A percentile compares a stretch with the other conserved stretches of the same genome.
These are phyloP conservation scores for Sinocyclocheilus rhinocerous DNA, from an alignment of 2,113 vertebrate species.

Conservation along the genomic window DNA sequence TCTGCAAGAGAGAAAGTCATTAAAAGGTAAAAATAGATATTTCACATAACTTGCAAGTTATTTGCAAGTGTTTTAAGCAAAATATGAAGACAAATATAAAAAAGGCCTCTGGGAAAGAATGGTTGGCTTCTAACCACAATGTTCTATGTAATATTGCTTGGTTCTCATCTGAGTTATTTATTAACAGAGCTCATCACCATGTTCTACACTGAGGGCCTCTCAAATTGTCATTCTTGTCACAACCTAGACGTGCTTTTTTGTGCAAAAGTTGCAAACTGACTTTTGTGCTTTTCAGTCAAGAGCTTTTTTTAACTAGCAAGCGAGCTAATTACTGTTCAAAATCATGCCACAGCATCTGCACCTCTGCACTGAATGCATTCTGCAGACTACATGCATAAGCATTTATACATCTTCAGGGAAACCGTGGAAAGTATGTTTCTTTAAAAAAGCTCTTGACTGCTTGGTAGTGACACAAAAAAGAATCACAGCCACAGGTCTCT, in stretches of 20 bases:
- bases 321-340: constrained; percentile 51
- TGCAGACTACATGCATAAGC: not conserved
- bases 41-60: not conserved
- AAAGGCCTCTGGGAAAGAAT: not conserved
- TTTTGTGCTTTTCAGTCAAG: constrained; percentile 54
- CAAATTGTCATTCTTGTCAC: constrained; percentile 79
- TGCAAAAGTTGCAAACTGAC: constrained; percentile 65
- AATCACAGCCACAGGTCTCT: not conserved
- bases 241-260: constrained; percentile 70
- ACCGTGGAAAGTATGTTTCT: not conserved
- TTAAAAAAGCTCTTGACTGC: not conserved
- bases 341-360: constrained; percentile 57
- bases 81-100: not conserved
- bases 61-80: not conserved
- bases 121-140: not conserved
- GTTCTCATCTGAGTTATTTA: constrained; percentile 62
- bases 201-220: constrained; percentile 52
- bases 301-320: constrained; percentile 55
- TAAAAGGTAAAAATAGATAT: not conserved
- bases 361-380: not conserved
- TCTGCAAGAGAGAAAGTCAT: not conserved
- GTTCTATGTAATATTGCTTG: constrained; percentile 30
- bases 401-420: not conserved
- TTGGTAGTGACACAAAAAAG: not conserved
- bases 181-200: constrained; percentile 68